These are phyloP conservation scores for Pissodes strobi DNA, from an alignment of 1,140 invertebrate species.

Conservation along the genomic window DNA sequence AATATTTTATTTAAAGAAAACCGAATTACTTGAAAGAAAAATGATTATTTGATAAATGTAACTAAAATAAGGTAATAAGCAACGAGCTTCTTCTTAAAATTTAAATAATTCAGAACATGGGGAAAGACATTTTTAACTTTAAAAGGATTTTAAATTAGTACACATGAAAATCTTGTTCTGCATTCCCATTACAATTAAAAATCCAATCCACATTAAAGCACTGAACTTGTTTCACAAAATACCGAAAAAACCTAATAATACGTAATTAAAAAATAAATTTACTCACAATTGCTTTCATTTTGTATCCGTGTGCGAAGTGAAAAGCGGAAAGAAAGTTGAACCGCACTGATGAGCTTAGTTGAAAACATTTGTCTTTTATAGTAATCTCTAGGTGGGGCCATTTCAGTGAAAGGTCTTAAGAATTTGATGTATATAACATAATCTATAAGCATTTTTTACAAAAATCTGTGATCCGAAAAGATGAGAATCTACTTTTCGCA, in stretches of 20 bases:
- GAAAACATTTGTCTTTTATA: constrained; percentile 44
- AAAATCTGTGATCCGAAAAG: constrained; percentile 2
- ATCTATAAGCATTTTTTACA: neutral
- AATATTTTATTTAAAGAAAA: too few species aligned
- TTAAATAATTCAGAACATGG: too few species aligned
- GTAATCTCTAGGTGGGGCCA: constrained; percentile 37
- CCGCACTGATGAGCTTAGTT: constrained; percentile 44
- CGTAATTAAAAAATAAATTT: constrained; percentile 18
- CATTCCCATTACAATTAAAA: constrained; percentile 3
- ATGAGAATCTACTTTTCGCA: too few species aligned
- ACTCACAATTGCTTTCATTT: constrained; percentile 46
- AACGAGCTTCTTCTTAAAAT: too few species aligned
- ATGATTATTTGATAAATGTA: too few species aligned
- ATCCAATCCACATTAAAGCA: neutral
- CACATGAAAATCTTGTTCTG: too few species aligned
- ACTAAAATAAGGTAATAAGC: too few species aligned
- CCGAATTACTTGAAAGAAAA: too few species aligned
- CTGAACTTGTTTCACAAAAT: neutral
- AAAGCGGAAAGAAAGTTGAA: constrained; percentile 37
- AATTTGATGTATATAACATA: neutral
- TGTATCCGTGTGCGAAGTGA: constrained; percentile 23
- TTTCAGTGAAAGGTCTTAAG: constrained; percentile 44
- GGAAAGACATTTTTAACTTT: too few species aligned
- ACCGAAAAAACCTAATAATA: too few species aligned
- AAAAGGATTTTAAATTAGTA: too few species aligned